Conservation (phyloP, 2,113 vertebrate species). For the Agapornis roseicollis region DNA sequence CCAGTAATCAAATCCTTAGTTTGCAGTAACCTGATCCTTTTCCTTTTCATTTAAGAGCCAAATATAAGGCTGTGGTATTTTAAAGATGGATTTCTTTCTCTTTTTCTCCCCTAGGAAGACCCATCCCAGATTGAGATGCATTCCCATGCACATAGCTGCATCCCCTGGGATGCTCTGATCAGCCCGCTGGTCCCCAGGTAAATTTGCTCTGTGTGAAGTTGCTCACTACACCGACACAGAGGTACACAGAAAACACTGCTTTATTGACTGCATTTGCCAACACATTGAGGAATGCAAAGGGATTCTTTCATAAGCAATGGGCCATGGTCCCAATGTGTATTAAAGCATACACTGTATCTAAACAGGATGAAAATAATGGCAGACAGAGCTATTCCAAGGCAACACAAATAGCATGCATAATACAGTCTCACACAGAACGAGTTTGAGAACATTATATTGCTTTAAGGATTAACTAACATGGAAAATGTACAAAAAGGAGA, state of each 20-base stretch:
- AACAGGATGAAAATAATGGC: conserved; percentile 76
- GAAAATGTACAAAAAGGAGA: conserved; percentile 99
- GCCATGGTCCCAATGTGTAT: conserved; percentile 75
- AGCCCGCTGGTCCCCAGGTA: background rate
- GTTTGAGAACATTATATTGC: conserved; percentile 92
- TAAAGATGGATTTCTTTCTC: background rate
- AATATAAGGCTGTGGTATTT: background rate
- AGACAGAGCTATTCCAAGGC: conserved; percentile 87
- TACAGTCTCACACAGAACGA: conserved; percentile 87
- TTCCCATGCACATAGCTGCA: background rate
- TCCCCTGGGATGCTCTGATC: background rate
- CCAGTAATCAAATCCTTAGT: background rate
- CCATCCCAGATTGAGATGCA: background rate
- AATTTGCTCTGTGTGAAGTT: background rate
- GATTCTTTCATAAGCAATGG: conserved; percentile 61
- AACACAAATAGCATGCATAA: conserved; percentile 92
- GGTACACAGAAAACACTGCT: conserved; percentile 95
- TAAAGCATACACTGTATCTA: conserved; percentile 74
- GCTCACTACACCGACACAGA: background rate
- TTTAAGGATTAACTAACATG: conserved; percentile 93
- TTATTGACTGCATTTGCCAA: conserved; percentile 98
- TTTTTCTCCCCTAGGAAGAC: background rate
- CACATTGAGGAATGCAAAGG: conserved; percentile 84
- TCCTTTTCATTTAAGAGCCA: background rate
- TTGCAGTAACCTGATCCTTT: background rate